Base-by-base conservation (phyloP, 2,888 invertebrate genomes). In the Hydriomena furcata region DNA sequence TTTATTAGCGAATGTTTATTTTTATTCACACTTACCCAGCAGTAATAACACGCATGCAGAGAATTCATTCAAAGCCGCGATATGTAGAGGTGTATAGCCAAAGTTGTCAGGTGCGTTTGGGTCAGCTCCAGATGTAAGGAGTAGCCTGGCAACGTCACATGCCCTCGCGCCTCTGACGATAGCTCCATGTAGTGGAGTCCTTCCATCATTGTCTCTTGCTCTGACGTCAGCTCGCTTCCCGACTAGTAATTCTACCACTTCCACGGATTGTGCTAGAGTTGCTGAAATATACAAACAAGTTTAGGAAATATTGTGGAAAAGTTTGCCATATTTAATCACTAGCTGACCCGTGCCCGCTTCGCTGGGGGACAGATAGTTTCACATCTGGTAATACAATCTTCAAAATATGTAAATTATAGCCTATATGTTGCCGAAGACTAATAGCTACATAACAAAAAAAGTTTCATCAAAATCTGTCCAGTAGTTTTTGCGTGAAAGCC, bases 61-160 rank as follows among this genome's bases (percentile, higher is more conserved):
- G 66, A 94, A 95, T 76, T 96, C 96, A 71, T 96, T 95, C 20
- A 96, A 84, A 0, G 96, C 96, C 0, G 97, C 96, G 32, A 96
- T 92, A 72, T 97, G 96, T 23, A 96, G 78, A 0, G 96, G 94
- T 0, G 96, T 96, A 70, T 96, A 96, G n/a, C 96, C 96, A 66
- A 94, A 96, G 60, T 93, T 92, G 68, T 96, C 96, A 0, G 95
- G 91, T 60, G 92, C 93, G 75, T 97, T 96, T 1, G 96, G 94
- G 68, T 93, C 91, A 0, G 94, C 94, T 0, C 94, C 94, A 0
- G 92, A 93, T 11, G 91, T 91, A 8, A 95, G 77, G 1, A 96
- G 77, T 0, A 93, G 73, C 50, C 93, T 85, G 3, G 95, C 94
- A 46, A 94, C 94, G 58, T 95, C 95, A 52, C 94, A 92, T 0